Evolutionary conservation across 2,888 invertebrate species (phyloP), one percentile per base, ranked within the genome.

Genomic region (Callinectes sapidus): DNA sequence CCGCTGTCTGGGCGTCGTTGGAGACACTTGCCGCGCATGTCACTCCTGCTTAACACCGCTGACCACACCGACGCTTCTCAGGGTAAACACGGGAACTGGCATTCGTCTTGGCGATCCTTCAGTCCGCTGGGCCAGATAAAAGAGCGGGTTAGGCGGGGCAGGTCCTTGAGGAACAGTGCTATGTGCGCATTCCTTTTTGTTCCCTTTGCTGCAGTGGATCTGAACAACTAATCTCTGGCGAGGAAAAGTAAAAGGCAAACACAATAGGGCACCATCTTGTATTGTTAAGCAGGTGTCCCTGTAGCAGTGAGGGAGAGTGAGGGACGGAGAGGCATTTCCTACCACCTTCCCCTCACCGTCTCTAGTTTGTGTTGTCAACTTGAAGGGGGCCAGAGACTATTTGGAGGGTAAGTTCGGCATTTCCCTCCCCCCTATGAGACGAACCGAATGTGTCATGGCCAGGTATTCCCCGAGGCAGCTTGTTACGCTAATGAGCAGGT

Each of bases 401-500:
- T n/a, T 81, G 81, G 81, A 81, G 81, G 81, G 81, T 81, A 81
- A 81, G 81, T 81, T 81, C n/a, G 81, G 81, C 81, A 81, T 81
- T 81, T 81, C 81, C 81, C 81, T 81, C 81, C 81, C 77, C 81
- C 81, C 81, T 81, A 81, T 81, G 81, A 32, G 81, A 81, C 81
- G 81, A 35, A 35, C 81, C 81, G 81, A 81, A 81, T 81, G 35
- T 81, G 81, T 81, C 81, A 81, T 81, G 81, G 81, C 81, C 81
- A 81, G 81, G 35, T 81, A 81, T 81, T 81, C 81, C 32, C 81
- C 81, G 81, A 32, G 28, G 61, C 35, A 32, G 61, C 88, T 88
- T 61, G 88, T 88, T 88, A 88, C 55, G 88, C 88, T 88, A 88
- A 88, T 88, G 88, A 88, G 88, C 55, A 88, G 88, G 54, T 88